These are phyloP conservation scores for Drosophila triauraria DNA, from an alignment of 1,140 invertebrate species.

Conservation along the genomic window DNA sequence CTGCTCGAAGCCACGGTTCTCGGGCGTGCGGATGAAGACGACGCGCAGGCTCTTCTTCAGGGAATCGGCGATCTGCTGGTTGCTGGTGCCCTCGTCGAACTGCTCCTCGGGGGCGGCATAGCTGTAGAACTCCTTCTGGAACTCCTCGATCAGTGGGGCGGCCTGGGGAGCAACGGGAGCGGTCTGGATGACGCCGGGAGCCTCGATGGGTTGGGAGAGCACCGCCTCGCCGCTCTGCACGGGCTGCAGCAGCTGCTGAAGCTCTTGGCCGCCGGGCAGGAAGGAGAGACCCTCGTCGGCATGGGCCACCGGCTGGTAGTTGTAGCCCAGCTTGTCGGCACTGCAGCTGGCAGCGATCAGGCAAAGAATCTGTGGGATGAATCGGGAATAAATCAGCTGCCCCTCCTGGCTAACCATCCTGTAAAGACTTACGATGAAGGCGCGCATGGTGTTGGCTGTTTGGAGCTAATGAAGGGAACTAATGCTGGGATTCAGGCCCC, in stretches of 20 bases:
- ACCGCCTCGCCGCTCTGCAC: conserved; percentile 66
- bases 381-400: too few relatives aligned
- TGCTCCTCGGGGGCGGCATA: conserved; percentile 77
- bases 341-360: conserved; percentile 67
- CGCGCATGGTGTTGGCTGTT: conserved; percentile 59
- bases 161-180: conserved; percentile 30
- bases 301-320: conserved; percentile 71
- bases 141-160: conserved; percentile 60
- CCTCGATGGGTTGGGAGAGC: conserved; percentile 63
- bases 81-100: conserved; percentile 62
- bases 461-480: conserved; percentile 58
- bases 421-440: conserved; percentile 66
- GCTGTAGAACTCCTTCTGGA: conserved; percentile 76
- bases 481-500: conserved; percentile 43
- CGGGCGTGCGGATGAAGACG: conserved; percentile 93
- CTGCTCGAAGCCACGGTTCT: conserved; percentile 86
- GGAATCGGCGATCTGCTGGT: conserved; percentile 75
- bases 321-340: conserved; percentile 73
- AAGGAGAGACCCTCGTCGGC: conserved; percentile 72
- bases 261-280: conserved; percentile 47
- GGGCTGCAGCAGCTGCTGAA: conserved; percentile 9
- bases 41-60: conserved; percentile 93
- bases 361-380: conserved; percentile 52
- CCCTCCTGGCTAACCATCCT: background rate
- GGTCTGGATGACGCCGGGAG: conserved; percentile 12